Evolutionary conservation across 1,140 invertebrate genomes (phyloP).

Genomic region (Akabosia matsudoensis): DNA sequence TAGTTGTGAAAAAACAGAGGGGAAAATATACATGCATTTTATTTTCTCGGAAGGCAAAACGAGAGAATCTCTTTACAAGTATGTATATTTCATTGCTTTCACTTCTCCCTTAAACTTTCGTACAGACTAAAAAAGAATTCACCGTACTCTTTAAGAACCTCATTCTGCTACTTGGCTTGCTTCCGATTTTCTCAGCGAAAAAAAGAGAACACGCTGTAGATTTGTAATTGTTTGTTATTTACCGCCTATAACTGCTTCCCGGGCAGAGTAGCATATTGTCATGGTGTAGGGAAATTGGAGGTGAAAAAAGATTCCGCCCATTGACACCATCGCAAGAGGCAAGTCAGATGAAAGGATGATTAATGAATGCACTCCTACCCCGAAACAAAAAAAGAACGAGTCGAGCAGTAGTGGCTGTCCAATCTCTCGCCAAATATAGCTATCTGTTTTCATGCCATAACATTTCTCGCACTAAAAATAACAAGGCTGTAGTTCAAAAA

Average conservation of each 20-base stretch:
- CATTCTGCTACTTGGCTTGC: neutral
- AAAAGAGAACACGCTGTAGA: neutral
- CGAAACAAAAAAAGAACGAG: too few relatives aligned
- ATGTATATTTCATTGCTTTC: too few relatives aligned
- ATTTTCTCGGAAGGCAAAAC: neutral
- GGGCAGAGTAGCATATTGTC: neutral
- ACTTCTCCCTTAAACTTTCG: too few relatives aligned
- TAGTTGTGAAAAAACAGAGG: neutral
- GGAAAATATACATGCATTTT: neutral
- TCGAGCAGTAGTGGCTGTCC: too few relatives aligned
- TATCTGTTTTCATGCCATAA: too few relatives aligned
- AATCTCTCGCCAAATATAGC: too few relatives aligned
- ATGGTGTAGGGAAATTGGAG: neutral
- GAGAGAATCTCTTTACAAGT: too few relatives aligned
- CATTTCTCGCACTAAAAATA: too few relatives aligned
- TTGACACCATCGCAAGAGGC: neutral
- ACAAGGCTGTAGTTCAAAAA: too few relatives aligned
- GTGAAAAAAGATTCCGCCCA: neutral
- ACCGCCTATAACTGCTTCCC: neutral
- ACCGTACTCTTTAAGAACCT: too few relatives aligned
- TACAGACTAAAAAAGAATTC: too few relatives aligned
- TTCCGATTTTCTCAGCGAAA: neutral
- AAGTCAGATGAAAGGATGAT: neutral
- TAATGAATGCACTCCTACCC: neutral
- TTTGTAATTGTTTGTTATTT: neutral